Percentiles rank a stretch among this genome's conserved stretches.
Evolutionary conservation across 1,140 invertebrate species (phyloP).

Genomic region (Drosophila kohkoa): DNA sequence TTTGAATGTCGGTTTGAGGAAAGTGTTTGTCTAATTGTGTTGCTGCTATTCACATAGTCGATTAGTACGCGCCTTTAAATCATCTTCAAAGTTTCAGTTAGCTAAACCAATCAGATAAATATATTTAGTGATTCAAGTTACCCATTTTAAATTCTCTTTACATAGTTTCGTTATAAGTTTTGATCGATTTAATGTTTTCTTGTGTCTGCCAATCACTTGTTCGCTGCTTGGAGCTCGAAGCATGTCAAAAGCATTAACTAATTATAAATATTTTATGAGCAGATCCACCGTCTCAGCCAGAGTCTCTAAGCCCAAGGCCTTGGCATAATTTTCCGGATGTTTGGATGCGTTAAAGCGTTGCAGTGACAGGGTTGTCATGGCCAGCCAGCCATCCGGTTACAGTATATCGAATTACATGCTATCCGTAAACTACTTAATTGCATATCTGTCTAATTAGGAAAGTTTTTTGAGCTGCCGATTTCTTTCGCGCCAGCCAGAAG

Average conservation of each 20-base stretch:
- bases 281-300: constrained; percentile 13
- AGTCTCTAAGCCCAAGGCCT: constrained; percentile 18
- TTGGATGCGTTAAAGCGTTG: constrained; percentile 29
- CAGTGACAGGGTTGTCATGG: constrained; percentile 32
- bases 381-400: constrained; percentile 25
- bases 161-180: neutral
- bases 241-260: constrained; percentile 37
- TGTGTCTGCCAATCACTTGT: constrained; percentile 33
- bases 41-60: neutral
- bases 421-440: constrained; percentile 75
- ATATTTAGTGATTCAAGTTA: too few relatives aligned
- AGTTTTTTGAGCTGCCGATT: constrained; percentile 15
- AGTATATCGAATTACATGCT: constrained; percentile 66
- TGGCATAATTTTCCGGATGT: constrained; percentile 45
- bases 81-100: neutral
- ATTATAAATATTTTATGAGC: constrained; percentile 50
- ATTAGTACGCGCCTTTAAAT: too few relatives aligned
- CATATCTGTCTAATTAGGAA: constrained; percentile 73
- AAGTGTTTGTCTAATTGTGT: neutral
- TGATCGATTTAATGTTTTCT: neutral
- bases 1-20: too few relatives aligned
- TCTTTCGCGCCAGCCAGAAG: neutral
- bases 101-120: too few relatives aligned
- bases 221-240: constrained; percentile 21
- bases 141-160: neutral